These are phyloP conservation scores for Keiferia lycopersicella DNA, from an alignment of 2,888 invertebrate species.

Conservation along the genomic window DNA sequence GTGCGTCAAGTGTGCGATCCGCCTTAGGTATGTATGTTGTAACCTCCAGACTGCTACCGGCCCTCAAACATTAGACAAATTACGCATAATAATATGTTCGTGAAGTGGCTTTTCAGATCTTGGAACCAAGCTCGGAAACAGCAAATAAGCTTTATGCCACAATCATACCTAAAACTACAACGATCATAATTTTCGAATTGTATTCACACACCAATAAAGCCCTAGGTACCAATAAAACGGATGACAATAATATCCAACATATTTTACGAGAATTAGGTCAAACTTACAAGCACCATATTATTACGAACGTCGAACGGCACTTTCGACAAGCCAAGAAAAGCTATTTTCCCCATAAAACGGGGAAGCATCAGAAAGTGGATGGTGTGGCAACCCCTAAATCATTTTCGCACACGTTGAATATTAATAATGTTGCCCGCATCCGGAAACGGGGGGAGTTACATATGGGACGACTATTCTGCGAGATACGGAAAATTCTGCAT, in stretches of 20 bases:
- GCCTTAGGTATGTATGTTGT: no score
- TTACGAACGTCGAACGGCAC: slow-evolving; percentile 26
- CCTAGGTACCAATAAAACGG: neutral
- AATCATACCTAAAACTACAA: no score
- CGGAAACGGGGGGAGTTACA: slow-evolving; percentile 29
- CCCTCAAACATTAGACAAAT: no score
- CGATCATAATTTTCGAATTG: no score
- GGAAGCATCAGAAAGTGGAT: slow-evolving; percentile 34
- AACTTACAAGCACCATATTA: slow-evolving; percentile 3
- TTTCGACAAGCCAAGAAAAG: slow-evolving; percentile 33
- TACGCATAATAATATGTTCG: no score
- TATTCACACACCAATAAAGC: no score
- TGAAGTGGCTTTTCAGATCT: no score
- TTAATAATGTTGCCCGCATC: slow-evolving; percentile 52
- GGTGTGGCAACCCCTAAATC: slow-evolving; percentile 46
- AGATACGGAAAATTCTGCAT: neutral
- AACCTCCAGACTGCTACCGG: no score
- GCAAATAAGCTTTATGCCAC: no score
- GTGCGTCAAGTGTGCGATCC: no score
- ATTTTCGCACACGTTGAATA: slow-evolving; percentile 64
- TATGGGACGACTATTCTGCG: slow-evolving; percentile 14
- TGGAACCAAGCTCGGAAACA: no score
- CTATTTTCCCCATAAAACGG: slow-evolving; percentile 29
- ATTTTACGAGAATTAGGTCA: neutral
- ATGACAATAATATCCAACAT: neutral